phyloP scores from a whole-genome alignment of 2,888 invertebrate species.

The Sinotaia quadrata region DNA sequence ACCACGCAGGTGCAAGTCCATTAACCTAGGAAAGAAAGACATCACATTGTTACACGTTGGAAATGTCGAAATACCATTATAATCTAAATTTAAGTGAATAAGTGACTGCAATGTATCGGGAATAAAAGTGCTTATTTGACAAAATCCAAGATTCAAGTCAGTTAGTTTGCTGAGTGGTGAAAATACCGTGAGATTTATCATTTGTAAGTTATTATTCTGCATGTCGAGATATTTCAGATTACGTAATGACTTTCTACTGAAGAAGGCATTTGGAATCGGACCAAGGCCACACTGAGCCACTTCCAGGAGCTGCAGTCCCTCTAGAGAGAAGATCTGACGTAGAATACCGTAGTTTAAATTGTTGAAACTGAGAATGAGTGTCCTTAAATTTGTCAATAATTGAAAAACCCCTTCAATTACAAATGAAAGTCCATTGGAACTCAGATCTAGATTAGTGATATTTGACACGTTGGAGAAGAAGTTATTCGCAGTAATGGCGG shows the following conservation, averaged over 20 bases:
- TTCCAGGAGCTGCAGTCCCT: constrained; percentile 15
- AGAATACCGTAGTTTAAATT: constrained; percentile 12
- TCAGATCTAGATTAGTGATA: not conserved
- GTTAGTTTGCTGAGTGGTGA: constrained; percentile 2
- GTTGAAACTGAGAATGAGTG: not conserved
- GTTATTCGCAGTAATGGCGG: not conserved
- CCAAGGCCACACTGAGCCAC: not conserved
- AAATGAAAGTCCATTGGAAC: constrained; percentile 4
- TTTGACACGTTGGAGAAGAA: constrained; percentile 12
- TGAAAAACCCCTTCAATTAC: not conserved
- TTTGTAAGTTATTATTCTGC: constrained; percentile 12
- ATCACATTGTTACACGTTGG: constrained; percentile 21
- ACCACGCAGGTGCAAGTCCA: too few species aligned
- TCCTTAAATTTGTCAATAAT: not conserved
- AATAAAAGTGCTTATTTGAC: not conserved
- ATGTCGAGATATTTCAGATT: constrained; percentile 9
- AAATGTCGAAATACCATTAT: constrained; percentile 22
- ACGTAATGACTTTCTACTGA: not conserved
- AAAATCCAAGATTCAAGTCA: constrained; percentile 3
- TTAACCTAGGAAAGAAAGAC: not conserved
- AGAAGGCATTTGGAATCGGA: constrained; percentile 13
- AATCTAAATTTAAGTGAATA: constrained; percentile 6
- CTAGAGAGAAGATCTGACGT: not conserved
- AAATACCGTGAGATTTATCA: constrained; percentile 15
- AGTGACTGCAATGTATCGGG: constrained; percentile 4